Evolutionary conservation across 1,140 invertebrate species (phyloP).

Genomic region (Ditylenchus dipsaci): DNA sequence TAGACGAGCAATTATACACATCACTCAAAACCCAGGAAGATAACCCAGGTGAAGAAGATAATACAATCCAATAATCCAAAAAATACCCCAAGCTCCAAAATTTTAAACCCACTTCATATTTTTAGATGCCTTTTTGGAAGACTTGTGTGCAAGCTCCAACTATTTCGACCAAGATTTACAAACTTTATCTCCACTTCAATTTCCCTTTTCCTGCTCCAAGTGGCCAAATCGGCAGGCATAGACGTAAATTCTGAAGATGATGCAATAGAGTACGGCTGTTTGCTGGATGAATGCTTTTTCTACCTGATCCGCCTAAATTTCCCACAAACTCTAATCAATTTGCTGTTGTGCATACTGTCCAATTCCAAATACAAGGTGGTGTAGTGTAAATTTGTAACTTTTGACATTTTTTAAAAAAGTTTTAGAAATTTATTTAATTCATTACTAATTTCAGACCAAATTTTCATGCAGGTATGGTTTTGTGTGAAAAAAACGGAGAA

Average conservation of each 20-base stretch:
- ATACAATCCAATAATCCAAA: not conserved
- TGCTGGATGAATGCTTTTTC: conserved; percentile 23
- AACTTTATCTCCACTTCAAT: not conserved
- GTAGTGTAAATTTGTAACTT: not conserved
- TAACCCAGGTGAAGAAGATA: not conserved
- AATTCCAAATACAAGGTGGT: conserved; percentile 20
- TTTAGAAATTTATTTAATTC: not conserved
- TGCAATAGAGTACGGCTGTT: not conserved
- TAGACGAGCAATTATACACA: conserved; percentile 10
- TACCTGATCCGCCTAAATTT: conserved; percentile 22
- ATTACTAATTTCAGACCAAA: too few species aligned
- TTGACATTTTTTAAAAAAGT: not conserved
- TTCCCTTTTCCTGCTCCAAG: not conserved
- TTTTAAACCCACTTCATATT: not conserved
- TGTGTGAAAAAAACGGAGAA: not conserved
- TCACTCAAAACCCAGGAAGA: not conserved
- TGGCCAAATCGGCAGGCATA: not conserved
- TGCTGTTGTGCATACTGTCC: conserved; percentile 17
- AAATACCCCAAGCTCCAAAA: not conserved
- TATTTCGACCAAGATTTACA: not conserved
- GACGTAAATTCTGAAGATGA: not conserved
- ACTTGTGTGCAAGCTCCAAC: not conserved
- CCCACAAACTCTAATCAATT: conserved; percentile 24
- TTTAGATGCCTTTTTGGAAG: not conserved
- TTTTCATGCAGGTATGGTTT: not conserved